Evolutionary conservation across 1,140 invertebrate species (phyloP).

Genomic region (Agrilus planipennis): DNA sequence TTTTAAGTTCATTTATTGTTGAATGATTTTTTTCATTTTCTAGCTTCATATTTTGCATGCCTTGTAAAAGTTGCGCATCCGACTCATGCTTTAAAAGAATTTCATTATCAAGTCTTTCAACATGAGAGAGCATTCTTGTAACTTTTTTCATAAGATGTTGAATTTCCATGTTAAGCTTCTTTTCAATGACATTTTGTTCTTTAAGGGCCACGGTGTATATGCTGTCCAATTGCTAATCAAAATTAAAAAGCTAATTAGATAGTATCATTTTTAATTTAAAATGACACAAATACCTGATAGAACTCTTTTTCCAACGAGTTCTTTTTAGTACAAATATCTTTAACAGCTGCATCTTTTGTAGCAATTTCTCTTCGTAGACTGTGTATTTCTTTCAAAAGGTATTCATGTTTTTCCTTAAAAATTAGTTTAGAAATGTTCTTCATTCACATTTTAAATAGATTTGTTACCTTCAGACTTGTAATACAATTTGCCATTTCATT

Average conservation of each 20-base stretch:
- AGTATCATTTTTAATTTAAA: too few species aligned
- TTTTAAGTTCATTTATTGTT: conserved; percentile 1
- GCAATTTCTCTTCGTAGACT: not conserved
- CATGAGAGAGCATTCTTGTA: conserved; percentile 8
- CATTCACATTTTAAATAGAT: not conserved
- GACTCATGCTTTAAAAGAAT: conserved; percentile 11
- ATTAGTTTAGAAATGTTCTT: not conserved
- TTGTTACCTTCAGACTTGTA: conserved; percentile 4
- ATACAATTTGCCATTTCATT: conserved; percentile 11
- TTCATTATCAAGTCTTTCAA: conserved; percentile 13
- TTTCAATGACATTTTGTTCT: not conserved
- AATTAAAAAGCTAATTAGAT: not conserved
- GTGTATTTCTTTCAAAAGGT: conserved; percentile 5
- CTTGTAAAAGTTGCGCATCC: conserved; percentile 10
- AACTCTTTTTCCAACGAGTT: conserved; percentile 7
- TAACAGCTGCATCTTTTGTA: conserved; percentile 6
- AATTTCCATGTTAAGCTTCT: conserved; percentile 6
- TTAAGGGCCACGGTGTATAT: not conserved
- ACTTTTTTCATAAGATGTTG: conserved; percentile 7
- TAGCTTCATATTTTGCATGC: conserved; percentile 11
- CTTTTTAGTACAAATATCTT: conserved; percentile 2
- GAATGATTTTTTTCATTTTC: conserved; percentile 5
- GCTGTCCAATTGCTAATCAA: not conserved
- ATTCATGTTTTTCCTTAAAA: conserved; percentile 1
- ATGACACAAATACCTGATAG: conserved; percentile 1